Conservation (phyloP, 2,888 invertebrate genomes). For the Eupithecia dodoneata region DNA sequence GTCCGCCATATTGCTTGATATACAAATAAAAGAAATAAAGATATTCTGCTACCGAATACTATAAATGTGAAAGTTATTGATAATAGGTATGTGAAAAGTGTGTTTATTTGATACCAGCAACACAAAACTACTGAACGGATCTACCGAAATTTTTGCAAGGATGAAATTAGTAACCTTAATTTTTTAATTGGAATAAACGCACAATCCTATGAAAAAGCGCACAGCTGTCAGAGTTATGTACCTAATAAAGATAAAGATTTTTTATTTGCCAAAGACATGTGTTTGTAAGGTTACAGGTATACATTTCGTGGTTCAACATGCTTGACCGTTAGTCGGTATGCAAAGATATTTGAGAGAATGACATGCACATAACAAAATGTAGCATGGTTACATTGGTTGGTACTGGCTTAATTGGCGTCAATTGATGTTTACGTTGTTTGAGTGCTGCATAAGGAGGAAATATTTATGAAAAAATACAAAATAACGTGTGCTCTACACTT, state of each 20-base stretch:
- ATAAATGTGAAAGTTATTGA: neutral
- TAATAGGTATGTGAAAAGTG: neutral
- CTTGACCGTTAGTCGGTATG: too few relatives aligned
- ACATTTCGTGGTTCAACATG: too few relatives aligned
- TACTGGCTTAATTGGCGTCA: conserved; percentile 27
- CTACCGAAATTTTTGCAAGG: too few relatives aligned
- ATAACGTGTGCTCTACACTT: conserved; percentile 16
- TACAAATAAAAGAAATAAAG: too few relatives aligned
- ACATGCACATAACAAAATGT: too few relatives aligned
- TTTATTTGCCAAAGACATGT: too few relatives aligned
- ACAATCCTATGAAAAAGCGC: neutral
- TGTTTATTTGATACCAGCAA: neutral
- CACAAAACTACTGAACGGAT: neutral
- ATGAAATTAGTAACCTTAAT: too few relatives aligned
- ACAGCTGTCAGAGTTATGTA: neutral
- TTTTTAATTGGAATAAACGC: neutral
- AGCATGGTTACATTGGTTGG: neutral
- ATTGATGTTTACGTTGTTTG: conserved; percentile 20
- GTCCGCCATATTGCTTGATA: too few relatives aligned
- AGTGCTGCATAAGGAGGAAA: conserved; percentile 25
- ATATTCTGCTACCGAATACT: neutral
- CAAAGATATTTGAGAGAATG: too few relatives aligned
- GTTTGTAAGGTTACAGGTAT: too few relatives aligned
- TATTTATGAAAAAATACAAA: conserved; percentile 13
- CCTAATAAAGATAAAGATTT: too few relatives aligned